phyloP scores from a whole-genome alignment of 1,140 invertebrate genomes.

The Orussus abietinus region DNA sequence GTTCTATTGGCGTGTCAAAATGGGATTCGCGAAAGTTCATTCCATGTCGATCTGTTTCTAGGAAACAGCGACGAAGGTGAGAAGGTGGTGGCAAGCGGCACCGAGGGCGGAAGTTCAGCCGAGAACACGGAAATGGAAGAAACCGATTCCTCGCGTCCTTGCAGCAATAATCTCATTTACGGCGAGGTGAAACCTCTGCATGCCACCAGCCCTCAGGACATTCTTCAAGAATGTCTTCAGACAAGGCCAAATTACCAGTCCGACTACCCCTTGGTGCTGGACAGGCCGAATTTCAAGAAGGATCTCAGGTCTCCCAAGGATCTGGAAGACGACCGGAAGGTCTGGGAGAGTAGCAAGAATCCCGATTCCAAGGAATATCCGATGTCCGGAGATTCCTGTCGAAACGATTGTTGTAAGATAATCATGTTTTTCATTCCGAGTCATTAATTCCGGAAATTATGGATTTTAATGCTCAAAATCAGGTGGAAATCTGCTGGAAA shows the following conservation, averaged over 20 bases:
- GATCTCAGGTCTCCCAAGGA: background rate
- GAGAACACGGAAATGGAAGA: constrained; percentile 43
- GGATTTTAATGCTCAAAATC: no score
- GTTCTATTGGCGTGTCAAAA: no score
- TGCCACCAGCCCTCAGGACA: constrained; percentile 23
- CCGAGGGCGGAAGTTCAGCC: constrained; percentile 18
- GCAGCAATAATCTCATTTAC: constrained; percentile 25
- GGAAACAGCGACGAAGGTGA: constrained; percentile 52
- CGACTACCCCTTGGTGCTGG: constrained; percentile 23
- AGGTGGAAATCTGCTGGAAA: no score
- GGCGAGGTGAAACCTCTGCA: constrained; percentile 29
- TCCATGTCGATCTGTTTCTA: constrained; percentile 23
- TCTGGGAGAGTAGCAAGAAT: no score
- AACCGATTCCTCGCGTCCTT: constrained; percentile 33
- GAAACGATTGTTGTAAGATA: no score
- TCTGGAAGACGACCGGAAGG: constrained; percentile 13
- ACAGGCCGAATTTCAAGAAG: constrained; percentile 13
- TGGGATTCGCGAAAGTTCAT: no score
- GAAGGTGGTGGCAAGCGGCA: constrained; percentile 25
- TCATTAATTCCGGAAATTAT: no score
- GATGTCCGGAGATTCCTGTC: no score
- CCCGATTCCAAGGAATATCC: no score
- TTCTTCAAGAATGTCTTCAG: constrained; percentile 29
- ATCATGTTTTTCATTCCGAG: no score
- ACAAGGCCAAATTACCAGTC: constrained; percentile 23